phyloP scores from a whole-genome alignment of 2,113 vertebrate species.

The Cephalopterus ornatus region DNA sequence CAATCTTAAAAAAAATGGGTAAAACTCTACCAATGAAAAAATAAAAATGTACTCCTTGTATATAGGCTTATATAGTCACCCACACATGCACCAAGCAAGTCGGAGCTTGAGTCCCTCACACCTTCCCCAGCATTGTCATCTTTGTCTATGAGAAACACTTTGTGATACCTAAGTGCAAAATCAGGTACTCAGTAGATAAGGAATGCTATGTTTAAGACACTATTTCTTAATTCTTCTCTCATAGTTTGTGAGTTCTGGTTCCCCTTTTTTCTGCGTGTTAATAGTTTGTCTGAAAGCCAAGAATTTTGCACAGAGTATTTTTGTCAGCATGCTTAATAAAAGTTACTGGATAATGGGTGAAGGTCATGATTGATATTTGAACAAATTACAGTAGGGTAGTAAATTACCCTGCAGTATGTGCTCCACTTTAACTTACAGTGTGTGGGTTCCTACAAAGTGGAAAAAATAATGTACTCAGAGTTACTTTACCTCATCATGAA shows the following conservation, averaged over 20 bases:
- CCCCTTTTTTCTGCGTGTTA: background rate
- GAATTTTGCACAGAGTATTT: background rate
- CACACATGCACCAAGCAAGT: background rate
- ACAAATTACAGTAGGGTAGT: background rate
- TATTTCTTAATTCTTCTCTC: background rate
- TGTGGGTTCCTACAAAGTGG: background rate
- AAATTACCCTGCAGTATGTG: background rate
- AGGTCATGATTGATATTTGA: background rate
- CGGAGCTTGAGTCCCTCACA: rapidly evolving
- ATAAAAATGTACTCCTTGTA: background rate
- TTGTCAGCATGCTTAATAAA: background rate
- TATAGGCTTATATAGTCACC: background rate
- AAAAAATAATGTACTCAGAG: background rate
- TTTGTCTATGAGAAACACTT: background rate
- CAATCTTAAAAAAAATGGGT: background rate
- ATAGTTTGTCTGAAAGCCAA: background rate
- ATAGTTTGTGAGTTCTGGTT: background rate
- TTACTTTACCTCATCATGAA: background rate
- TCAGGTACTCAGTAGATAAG: background rate
- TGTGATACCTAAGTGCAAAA: background rate
- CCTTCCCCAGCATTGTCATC: rapidly evolving
- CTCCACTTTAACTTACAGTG: background rate
- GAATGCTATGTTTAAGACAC: background rate
- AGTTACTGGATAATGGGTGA: background rate
- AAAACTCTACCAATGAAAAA: background rate